These are phyloP conservation scores for Thamnaconus septentrionalis DNA, from an alignment of 2,113 vertebrate species.

Conservation along the genomic window DNA sequence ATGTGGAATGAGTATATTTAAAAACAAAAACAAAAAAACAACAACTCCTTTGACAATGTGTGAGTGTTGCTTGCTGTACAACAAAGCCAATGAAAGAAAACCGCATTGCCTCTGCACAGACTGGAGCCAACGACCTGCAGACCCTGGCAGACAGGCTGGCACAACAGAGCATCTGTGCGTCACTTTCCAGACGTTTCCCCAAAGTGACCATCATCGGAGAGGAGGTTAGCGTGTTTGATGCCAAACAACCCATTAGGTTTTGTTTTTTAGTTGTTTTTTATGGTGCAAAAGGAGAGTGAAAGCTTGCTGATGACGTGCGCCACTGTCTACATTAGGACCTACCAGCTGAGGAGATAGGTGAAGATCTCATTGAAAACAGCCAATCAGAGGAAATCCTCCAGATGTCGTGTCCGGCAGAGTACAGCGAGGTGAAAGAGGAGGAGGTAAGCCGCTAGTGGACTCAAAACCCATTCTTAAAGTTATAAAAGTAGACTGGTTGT, in stretches of 20 bases:
- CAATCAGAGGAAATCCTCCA: constrained; percentile 87
- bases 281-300: neutral
- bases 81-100: neutral
- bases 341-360: constrained; percentile 78
- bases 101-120: constrained; percentile 65
- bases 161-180: constrained; percentile 93
- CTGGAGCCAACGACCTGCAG: constrained; percentile 88
- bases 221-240: constrained; percentile 77
- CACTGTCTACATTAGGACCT: constrained; percentile 79
- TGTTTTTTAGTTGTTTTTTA: neutral
- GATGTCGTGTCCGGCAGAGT: constrained; percentile 86
- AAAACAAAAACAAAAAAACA: too few species aligned
- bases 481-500: too few species aligned
- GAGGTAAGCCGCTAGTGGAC: constrained; percentile 76
- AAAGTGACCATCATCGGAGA: constrained; percentile 94
- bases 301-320: neutral
- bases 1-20: too few species aligned
- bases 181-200: constrained; percentile 86
- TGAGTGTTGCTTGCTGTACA: neutral
- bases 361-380: constrained; percentile 86
- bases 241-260: too few species aligned
- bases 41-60: neutral
- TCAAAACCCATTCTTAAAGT: too few species aligned
- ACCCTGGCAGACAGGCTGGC: constrained; percentile 92
- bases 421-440: constrained; percentile 85